phyloP scores from a whole-genome alignment of 2,797 vertebrate genomes.

The Crocodylus rhombifer region DNA sequence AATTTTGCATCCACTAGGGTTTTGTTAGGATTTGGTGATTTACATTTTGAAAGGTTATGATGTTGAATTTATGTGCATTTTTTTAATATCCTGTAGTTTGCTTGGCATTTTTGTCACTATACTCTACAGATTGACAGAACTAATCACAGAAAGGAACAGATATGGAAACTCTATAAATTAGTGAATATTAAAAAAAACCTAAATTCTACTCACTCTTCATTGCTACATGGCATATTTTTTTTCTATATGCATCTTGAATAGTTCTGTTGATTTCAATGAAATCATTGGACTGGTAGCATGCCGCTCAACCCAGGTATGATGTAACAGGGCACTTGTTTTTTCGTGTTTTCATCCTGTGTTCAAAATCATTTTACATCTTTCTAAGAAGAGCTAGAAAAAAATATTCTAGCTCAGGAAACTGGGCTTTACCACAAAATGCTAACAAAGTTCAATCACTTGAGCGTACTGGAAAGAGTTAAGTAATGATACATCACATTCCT shows the following conservation, averaged over 20 bases:
- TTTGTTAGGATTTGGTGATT: neutral
- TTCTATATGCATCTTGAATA: neutral
- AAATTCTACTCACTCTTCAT: neutral
- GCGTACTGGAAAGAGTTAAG: neutral
- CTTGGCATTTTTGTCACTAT: neutral
- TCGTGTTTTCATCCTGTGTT: neutral
- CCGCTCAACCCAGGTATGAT: accelerated
- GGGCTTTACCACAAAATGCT: neutral
- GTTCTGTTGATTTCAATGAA: neutral
- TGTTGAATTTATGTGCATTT: neutral
- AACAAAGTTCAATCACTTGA: neutral
- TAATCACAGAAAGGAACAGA: neutral
- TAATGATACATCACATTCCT: neutral
- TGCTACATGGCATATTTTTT: neutral
- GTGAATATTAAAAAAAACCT: neutral
- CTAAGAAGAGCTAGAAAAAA: neutral
- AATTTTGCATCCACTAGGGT: neutral
- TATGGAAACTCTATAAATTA: neutral
- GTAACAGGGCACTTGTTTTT: neutral
- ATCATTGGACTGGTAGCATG: accelerated
- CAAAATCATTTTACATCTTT: neutral
- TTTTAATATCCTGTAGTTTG: neutral
- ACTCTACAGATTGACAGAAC: neutral
- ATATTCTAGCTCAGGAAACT: neutral
- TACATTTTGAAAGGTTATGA: accelerated